Percentiles rank a stretch among this genome's conserved stretches.
Evolutionary conservation across 2,797 vertebrate species (phyloP).

Genomic region (Australoheros facetus): DNA sequence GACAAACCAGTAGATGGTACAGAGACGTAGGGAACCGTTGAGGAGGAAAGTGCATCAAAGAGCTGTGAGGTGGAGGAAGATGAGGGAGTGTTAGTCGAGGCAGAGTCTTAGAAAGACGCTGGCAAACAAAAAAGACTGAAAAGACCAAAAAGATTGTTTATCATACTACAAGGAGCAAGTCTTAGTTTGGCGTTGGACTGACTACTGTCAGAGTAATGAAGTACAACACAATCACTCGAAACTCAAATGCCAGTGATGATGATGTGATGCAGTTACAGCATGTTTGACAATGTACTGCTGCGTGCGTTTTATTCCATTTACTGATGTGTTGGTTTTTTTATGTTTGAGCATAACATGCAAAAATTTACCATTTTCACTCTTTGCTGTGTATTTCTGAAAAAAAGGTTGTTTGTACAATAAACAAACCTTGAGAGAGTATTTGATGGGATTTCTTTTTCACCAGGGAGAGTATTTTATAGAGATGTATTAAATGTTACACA

Average conservation of each 20-base stretch:
- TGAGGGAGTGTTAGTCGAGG: conserved; percentile 10
- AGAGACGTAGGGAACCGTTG: conserved; percentile 18
- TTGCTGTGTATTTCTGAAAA: conserved; percentile 23
- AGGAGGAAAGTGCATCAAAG: conserved; percentile 28
- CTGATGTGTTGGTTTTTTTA: conserved; percentile 8
- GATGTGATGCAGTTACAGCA: conserved; percentile 17
- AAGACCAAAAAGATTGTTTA: conserved; percentile 48
- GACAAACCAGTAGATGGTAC: conserved; percentile 25
- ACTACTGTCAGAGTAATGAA: conserved; percentile 4
- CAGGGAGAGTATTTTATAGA: too few relatives aligned
- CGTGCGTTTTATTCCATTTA: conserved; percentile 7
- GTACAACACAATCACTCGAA: neutral
- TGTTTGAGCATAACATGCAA: conserved; percentile 19
- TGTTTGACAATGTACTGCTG: conserved; percentile 17
- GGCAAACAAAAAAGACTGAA: conserved; percentile 28
- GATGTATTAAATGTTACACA: neutral
- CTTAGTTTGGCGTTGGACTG: conserved; percentile 49
- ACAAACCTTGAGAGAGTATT: neutral
- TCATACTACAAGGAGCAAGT: conserved; percentile 38
- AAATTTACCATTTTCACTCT: neutral
- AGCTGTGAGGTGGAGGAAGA: conserved; percentile 43
- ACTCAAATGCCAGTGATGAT: neutral
- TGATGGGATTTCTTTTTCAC: rapidly evolving
- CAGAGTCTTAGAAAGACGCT: conserved; percentile 47
- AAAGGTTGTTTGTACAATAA: neutral